Evolutionary conservation across 2,797 vertebrate genomes (phyloP), one percentile per base, ranked within the genome.

Genomic region (Chelmon rostratus): DNA sequence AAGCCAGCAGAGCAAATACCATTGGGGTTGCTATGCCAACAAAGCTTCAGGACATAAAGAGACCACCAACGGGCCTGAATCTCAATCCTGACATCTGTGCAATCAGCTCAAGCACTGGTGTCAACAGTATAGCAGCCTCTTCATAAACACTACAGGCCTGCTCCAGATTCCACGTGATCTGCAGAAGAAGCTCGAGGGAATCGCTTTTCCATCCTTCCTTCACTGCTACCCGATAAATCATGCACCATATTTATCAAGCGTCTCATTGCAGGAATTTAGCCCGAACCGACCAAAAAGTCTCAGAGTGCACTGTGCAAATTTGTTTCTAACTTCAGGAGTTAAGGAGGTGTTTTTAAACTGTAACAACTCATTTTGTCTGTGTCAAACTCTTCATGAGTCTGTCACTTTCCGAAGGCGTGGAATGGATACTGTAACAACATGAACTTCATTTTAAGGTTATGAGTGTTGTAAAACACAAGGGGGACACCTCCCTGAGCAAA

Each of bases 21-120:
- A 67, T 19, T 79, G 69, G 28, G 73, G 90, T 91, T 92, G 86
- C 87, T 78, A 90, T 91, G 91, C 86, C 90, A 90, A 91, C 92
- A 85, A 81, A 80, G 76, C 83, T 68, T 79, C 54, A 59, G 71
- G 88, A 89, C 73, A 88, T 84, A 79, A 71, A 82, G 87, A 73
- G 78, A 84, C 79, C 82, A 73, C 57, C 73, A 62, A 67, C 5
- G 2, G 79, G 76, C 64, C 65, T 72, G 71, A 77, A 83, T 83
- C 64, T 86, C 74, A 66, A 63, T 78, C 63, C 76, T 86, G 83
- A 85, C 78, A 88, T 86, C 76, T 83, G 81, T 83, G 79, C 74
- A 75, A 80, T 82, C 76, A 69, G 56, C 66, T 70, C 54, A 37
- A 82, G 76, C 66, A 33, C 42, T 56, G 57, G 62, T 71, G 78